A percentile compares a stretch with the other conserved stretches of the same genome.
Conservation (phyloP, 2,888 invertebrate species). For the Branchinecta sandiegonensis region DNA sequence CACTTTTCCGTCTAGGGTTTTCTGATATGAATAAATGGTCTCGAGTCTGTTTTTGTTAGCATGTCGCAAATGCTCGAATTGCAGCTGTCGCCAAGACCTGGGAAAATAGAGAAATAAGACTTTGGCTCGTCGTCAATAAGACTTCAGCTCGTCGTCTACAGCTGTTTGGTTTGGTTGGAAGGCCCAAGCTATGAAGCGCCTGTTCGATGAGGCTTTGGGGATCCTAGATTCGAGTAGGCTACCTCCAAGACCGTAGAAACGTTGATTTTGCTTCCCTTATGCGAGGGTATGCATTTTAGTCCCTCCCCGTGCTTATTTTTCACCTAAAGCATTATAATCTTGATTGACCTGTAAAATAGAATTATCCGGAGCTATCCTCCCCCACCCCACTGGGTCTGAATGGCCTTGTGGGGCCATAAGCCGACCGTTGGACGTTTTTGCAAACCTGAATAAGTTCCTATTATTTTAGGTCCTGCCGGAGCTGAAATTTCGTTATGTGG, state of each 20-base stretch:
- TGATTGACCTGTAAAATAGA: too few species aligned
- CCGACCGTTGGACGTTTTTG: background rate
- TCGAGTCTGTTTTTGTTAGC: background rate
- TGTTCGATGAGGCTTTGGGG: too few species aligned
- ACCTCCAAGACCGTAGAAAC: too few species aligned
- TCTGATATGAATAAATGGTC: background rate
- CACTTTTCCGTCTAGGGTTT: background rate
- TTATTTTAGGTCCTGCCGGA: constrained; percentile 85
- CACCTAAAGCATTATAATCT: too few species aligned
- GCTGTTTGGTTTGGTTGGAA: too few species aligned
- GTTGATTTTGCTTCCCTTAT: too few species aligned
- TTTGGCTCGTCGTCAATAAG: too few species aligned
- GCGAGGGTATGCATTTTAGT: too few species aligned
- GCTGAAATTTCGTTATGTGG: constrained; percentile 95
- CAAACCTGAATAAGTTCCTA: constrained; percentile 6
- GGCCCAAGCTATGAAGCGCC: too few species aligned
- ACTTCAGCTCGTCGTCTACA: too few species aligned
- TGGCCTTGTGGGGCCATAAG: background rate
- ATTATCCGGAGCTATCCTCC: constrained; percentile 48
- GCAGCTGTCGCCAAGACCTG: background rate
- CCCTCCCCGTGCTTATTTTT: too few species aligned
- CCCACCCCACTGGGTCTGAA: background rate
- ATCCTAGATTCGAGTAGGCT: too few species aligned
- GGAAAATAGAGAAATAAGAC: background rate
- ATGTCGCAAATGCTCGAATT: background rate